Percentiles rank a stretch among this genome's conserved stretches.
Evolutionary conservation across 2,113 vertebrate species (phyloP).

Genomic region (Arizona elegans): DNA sequence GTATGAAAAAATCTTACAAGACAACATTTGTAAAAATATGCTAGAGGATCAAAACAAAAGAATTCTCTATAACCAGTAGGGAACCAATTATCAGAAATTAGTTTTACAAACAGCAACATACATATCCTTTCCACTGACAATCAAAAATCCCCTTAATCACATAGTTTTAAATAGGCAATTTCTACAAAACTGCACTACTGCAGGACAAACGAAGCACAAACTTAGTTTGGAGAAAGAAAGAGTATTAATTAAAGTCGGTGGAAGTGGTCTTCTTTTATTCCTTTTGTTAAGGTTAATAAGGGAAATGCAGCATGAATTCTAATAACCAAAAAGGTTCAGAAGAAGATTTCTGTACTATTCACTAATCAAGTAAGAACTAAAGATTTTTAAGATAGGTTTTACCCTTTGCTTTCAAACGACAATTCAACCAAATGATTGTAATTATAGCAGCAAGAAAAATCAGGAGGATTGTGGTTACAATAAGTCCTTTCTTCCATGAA

Average conservation of each 20-base stretch:
- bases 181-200: not conserved
- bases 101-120: not conserved
- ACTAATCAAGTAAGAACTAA: not conserved
- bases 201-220: not conserved
- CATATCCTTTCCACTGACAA: not conserved
- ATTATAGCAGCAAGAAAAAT: not conserved
- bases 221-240: not conserved
- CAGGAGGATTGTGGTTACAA: conserved; percentile 45
- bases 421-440: conserved; percentile 35
- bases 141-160: not conserved
- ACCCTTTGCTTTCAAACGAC: conserved; percentile 60
- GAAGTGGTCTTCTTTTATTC: not conserved
- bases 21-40: not conserved
- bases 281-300: not conserved
- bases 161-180: not conserved
- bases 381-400: conserved; percentile 20
- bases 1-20: not conserved
- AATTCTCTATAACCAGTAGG: not conserved
- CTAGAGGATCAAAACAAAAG: not conserved
- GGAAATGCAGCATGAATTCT: not conserved
- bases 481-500: conserved; percentile 61
- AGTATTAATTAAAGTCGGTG: not conserved
- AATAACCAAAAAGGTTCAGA: not conserved
- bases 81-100: not conserved
- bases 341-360: not conserved